phyloP scores from a whole-genome alignment of 2,797 vertebrate genomes.

The Pseudopleuronectes americanus region DNA sequence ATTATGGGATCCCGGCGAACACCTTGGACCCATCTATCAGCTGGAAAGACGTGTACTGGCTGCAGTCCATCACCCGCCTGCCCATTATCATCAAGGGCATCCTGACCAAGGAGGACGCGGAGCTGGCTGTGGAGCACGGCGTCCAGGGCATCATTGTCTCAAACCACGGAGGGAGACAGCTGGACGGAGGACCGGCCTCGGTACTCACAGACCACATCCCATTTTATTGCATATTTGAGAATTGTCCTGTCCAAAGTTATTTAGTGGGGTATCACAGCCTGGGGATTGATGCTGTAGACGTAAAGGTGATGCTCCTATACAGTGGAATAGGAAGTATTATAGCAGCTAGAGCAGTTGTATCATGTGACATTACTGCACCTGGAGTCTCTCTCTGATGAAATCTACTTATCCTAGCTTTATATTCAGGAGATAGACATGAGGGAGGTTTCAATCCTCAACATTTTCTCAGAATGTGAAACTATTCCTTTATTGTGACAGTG shows the following conservation, averaged over 20 bases:
- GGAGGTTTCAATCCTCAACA: too few species aligned
- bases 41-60: constrained; percentile 93
- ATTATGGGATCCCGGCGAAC: constrained; percentile 84
- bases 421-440: too few species aligned
- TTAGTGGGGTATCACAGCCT: too few species aligned
- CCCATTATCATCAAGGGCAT: constrained; percentile 97
- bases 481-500: too few species aligned
- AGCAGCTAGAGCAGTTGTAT: too few species aligned
- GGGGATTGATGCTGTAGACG: too few species aligned
- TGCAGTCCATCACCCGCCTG: constrained; percentile 88
- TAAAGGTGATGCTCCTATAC: too few species aligned
- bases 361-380: too few species aligned
- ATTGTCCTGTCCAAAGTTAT: neutral
- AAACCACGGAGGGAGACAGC: constrained; percentile 95
- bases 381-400: too few species aligned
- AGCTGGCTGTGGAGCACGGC: constrained; percentile 90
- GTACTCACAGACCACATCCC: constrained; percentile 63
- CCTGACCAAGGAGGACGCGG: constrained; percentile 95
- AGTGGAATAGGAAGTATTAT: too few species aligned
- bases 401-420: too few species aligned
- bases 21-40: constrained; percentile 88
- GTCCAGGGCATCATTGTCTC: constrained; percentile 95
- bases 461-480: too few species aligned
- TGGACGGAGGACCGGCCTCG: constrained; percentile 92
- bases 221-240: neutral